A percentile compares a stretch with the other conserved stretches of the same genome.
Conservation (phyloP, 2,888 invertebrate genomes). For the Anodontia alba region DNA sequence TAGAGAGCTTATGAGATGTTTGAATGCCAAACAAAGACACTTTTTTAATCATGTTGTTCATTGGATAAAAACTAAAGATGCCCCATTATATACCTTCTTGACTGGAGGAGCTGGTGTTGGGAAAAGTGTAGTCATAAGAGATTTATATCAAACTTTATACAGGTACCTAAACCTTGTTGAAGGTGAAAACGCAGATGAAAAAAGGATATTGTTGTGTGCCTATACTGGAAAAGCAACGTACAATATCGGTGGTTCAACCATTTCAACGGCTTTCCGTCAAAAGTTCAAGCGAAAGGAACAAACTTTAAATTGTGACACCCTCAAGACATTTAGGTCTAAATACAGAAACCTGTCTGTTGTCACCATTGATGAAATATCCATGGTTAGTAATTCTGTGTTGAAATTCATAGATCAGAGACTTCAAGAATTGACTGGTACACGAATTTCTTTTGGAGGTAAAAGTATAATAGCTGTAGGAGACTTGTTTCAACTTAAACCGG, state of each 20-base stretch:
- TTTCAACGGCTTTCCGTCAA: slow-evolving; percentile 46
- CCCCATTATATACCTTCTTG: slow-evolving; percentile 15
- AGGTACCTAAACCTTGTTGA: slow-evolving; percentile 27
- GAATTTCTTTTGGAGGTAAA: no score
- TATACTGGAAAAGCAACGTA: slow-evolving; percentile 53
- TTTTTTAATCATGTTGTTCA: slow-evolving; percentile 19
- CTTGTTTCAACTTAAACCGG: no score
- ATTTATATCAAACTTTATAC: no score
- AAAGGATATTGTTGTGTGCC: no score
- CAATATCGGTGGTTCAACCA: slow-evolving; percentile 54
- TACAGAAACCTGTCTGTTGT: slow-evolving; percentile 51
- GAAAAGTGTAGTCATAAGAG: no score
- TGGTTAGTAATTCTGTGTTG: slow-evolving; percentile 27
- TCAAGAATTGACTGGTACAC: no score
- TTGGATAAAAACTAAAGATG: slow-evolving; percentile 22
- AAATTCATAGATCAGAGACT: no score
- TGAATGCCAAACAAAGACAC: background rate
- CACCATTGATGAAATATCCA: slow-evolving; percentile 57
- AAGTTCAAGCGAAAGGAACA: slow-evolving; percentile 42
- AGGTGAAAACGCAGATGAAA: slow-evolving; percentile 54
- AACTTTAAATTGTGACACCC: slow-evolving; percentile 38
- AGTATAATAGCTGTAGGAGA: no score
- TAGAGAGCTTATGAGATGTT: background rate
- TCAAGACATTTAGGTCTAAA: slow-evolving; percentile 50
- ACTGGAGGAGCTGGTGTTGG: slow-evolving; percentile 23